Percentiles rank a stretch among this genome's conserved stretches.
Conservation (phyloP, 2,113 vertebrate genomes). For the Strix aluco region DNA sequence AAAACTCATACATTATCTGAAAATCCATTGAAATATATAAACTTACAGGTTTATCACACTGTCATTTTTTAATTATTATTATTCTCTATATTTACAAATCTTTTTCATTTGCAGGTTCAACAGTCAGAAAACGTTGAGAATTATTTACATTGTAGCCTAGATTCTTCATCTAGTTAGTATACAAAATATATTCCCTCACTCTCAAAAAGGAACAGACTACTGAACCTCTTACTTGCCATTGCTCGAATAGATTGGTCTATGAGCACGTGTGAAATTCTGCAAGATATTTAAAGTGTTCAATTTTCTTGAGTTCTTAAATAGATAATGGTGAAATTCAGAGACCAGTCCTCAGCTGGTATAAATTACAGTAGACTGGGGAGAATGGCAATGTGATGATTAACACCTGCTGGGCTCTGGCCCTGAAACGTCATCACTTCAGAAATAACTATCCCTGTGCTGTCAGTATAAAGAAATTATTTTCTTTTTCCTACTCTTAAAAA, state of each 20-base stretch:
- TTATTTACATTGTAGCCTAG: background rate
- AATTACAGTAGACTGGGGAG: background rate
- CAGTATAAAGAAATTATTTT: background rate
- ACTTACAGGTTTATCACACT: background rate
- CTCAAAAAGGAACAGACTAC: background rate
- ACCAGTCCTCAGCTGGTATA: background rate
- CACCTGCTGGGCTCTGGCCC: background rate
- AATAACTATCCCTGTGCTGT: background rate
- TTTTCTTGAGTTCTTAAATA: background rate
- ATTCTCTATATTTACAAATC: background rate
- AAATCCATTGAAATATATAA: background rate
- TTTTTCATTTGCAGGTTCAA: background rate
- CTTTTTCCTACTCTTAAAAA: background rate
- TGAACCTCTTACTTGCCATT: background rate
- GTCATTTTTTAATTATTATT: background rate
- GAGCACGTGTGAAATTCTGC: background rate
- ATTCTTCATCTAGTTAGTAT: background rate
- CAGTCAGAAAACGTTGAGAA: background rate
- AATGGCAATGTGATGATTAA: background rate
- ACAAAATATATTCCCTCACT: background rate
- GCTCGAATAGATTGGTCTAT: background rate
- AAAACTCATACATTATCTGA: background rate
- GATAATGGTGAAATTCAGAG: background rate
- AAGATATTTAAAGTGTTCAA: background rate
- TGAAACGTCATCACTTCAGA: background rate